Conservation (phyloP, 2,113 vertebrate genomes). For the Archilochus colubris region DNA sequence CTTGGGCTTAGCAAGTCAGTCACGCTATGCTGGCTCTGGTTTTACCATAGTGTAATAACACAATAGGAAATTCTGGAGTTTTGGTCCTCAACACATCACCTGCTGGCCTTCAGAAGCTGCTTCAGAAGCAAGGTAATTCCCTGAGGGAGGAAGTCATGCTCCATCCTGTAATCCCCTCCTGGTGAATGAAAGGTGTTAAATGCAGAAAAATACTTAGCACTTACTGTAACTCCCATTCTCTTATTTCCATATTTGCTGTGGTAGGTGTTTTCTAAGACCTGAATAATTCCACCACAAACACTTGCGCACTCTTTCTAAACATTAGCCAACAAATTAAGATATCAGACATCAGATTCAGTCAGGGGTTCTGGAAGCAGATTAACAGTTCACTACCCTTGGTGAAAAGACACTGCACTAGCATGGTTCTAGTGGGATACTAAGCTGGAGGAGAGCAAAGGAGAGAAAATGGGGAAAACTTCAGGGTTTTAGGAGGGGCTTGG, state of each 20-base stretch:
- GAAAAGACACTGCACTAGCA: neutral
- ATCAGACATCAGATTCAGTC: neutral
- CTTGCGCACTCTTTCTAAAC: neutral
- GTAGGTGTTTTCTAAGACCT: neutral
- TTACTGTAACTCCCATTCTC: neutral
- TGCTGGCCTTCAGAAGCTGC: neutral
- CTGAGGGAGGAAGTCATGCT: neutral
- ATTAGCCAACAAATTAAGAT: neutral
- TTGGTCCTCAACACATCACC: neutral
- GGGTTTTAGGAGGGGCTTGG: neutral
- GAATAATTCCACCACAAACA: neutral
- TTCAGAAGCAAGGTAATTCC: neutral
- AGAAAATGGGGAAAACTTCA: neutral
- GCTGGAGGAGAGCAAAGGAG: neutral
- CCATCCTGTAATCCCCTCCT: neutral
- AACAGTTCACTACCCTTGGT: neutral
- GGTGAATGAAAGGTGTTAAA: neutral
- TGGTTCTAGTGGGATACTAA: neutral
- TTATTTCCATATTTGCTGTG: neutral
- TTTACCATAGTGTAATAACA: slow-evolving; percentile 7
- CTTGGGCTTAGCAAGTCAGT: slow-evolving; percentile 69
- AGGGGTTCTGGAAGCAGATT: neutral
- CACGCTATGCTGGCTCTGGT: slow-evolving; percentile 61
- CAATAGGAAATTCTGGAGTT: neutral
- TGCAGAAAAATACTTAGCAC: neutral